Evolutionary conservation across 2,113 vertebrate genomes (phyloP).

Genomic region (Xerus inauris): DNA sequence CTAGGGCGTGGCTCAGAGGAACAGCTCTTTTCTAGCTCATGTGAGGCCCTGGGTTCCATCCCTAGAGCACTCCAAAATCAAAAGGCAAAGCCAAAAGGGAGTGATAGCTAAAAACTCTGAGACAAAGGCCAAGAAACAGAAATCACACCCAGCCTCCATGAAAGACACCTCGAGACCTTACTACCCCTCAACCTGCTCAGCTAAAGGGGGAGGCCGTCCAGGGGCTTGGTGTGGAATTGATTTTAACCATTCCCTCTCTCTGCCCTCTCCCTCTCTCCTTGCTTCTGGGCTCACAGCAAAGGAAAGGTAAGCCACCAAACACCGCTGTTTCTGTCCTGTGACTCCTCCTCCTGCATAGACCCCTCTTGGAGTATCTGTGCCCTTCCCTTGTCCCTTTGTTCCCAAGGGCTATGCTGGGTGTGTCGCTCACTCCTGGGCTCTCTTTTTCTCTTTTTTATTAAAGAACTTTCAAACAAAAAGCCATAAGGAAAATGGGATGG

Average conservation of each 20-base stretch:
- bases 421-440: background rate
- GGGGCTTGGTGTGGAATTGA: background rate
- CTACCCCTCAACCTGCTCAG: background rate
- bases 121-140: background rate
- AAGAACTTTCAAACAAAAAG: background rate
- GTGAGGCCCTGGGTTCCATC: background rate
- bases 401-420: fast-evolving
- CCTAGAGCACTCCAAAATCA: background rate
- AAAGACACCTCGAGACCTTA: background rate
- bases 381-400: background rate
- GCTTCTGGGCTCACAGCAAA: conserved; percentile 72
- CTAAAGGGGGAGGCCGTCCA: background rate
- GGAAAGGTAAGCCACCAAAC: conserved; percentile 82
- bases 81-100: background rate
- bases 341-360: background rate
- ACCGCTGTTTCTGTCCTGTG: background rate
- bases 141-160: fast-evolving
- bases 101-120: background rate
- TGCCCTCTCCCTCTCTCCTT: conserved; percentile 39
- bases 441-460: background rate
- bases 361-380: background rate
- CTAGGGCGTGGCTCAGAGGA: background rate
- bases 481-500: background rate
- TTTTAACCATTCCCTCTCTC: background rate
- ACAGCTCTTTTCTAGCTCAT: background rate